Base-by-base conservation (phyloP, 2,113 vertebrate species). In the Ophthalmolycus amberensis region DNA sequence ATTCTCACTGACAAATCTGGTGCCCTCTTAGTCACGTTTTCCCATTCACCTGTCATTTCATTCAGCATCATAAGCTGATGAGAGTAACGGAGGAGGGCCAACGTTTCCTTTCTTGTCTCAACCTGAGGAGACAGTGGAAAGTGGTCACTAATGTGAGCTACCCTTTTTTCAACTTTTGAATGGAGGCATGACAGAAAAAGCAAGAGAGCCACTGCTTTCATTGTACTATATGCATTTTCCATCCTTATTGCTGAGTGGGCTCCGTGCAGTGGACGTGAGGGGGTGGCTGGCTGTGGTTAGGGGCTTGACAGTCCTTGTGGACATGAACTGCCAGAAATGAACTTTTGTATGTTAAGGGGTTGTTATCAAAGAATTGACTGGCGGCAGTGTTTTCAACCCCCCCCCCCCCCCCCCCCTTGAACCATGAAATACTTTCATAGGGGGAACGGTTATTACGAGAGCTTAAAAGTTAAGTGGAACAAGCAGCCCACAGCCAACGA, bases 401-500 rank as follows among this genome's bases (percentile, higher is more conserved):
- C 48, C 16, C 56, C 48, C 16, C 56, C 15, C n/a, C 71, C 9
- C 15, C n/a, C 71, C 48, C 16, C 56, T 38, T 48, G 1, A 84
- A 40, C 66, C 25, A 27, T 14, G 10, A 84, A 37, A 50, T 68
- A n/a, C 29, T 46, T 75, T 80, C 25, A 6, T 20, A 9, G 69
- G 67, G 73, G 40, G 25, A 46, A 37, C 29, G 38, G 87, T 82
- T 78, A 87, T 77, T 48, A 71, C 1, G 25, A 83, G 77, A 85
- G 25, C 1, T 9, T 65, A n/a, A 80, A 83, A 63, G 71, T 71
- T 52, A 79, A 90, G 70, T 84, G 92, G 89, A 93, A 92, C 89
- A 91, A 76, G 52, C 83, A 85, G 74, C 89, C 86, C 86, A 91
- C 90, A 82, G 38, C n/a, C 67, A 58, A 12, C 52, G 14, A 80